Percentiles rank a stretch among this genome's conserved stretches.
Conservation (phyloP, 2,888 invertebrate species). For the Drosophila melanosoma region DNA sequence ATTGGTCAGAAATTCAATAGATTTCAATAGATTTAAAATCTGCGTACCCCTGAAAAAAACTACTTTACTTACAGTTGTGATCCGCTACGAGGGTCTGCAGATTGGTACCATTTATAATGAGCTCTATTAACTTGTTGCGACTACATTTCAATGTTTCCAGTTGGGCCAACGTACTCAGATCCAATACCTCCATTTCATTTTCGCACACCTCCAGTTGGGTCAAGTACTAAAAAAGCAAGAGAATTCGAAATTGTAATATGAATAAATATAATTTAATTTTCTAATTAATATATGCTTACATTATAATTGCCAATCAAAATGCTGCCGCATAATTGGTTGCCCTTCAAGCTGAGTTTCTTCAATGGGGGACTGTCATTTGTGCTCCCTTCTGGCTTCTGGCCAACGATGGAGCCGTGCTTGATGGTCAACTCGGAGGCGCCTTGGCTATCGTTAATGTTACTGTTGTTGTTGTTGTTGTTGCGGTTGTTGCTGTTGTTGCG, state of each 20-base stretch:
- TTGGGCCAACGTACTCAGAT: slow-evolving; percentile 91
- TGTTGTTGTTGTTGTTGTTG: slow-evolving; percentile 1
- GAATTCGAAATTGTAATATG: background rate
- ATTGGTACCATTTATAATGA: slow-evolving; percentile 91
- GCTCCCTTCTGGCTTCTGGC: slow-evolving; percentile 38
- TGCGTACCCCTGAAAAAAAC: background rate
- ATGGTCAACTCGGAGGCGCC: slow-evolving; percentile 42
- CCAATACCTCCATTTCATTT: slow-evolving; percentile 93
- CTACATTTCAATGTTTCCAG: slow-evolving; percentile 91
- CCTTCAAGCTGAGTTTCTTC: slow-evolving; percentile 90
- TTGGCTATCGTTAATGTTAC: slow-evolving; percentile 12
- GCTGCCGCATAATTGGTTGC: slow-evolving; percentile 92
- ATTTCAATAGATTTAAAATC: background rate
- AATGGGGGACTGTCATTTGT: slow-evolving; percentile 85
- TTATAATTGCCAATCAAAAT: slow-evolving; percentile 94
- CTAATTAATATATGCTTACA: slow-evolving; percentile 86
- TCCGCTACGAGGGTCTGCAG: slow-evolving; percentile 92
- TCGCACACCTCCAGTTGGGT: slow-evolving; percentile 93
- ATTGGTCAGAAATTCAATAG: background rate
- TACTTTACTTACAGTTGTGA: slow-evolving; percentile 86
- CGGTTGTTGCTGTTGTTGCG: slow-evolving; percentile 6
- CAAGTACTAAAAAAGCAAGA: slow-evolving; percentile 88
- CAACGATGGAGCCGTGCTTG: slow-evolving; percentile 40
- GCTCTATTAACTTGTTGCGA: slow-evolving; percentile 90
- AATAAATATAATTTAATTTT: background rate